Percentiles rank a stretch among this genome's conserved stretches.
These are phyloP conservation scores for Pseudocheirus occidentalis DNA, from an alignment of 2,797 vertebrate genomes.

Conservation along the genomic window DNA sequence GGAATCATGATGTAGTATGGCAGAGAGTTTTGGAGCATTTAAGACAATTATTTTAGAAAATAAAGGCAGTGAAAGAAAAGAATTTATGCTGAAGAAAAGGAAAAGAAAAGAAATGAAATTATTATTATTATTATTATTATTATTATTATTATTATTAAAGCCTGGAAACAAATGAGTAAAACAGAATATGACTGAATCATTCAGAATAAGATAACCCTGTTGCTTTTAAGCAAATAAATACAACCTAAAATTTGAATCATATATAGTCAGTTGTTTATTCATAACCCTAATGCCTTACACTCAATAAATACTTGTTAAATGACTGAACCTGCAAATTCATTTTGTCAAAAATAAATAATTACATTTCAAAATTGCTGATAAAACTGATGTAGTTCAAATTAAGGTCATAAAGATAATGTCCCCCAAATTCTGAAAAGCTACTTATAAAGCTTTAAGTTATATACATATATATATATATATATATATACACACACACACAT, in stretches of 20 bases:
- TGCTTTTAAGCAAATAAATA: not conserved
- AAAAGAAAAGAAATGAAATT: not conserved
- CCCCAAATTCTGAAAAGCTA: not conserved
- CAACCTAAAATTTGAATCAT: not conserved
- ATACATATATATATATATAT: too few species aligned
- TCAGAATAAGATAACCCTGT: not conserved
- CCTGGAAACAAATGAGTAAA: not conserved
- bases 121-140: not conserved
- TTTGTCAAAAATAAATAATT: not conserved
- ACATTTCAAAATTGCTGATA: not conserved
- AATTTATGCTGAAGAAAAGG: not conserved
- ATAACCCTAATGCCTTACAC: not conserved
- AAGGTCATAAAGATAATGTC: not conserved
- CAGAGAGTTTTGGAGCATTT: not conserved
- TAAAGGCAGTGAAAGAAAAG: not conserved
- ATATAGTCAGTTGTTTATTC: not conserved
- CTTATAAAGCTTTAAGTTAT: too few species aligned
- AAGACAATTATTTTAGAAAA: not conserved
- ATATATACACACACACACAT: too few species aligned
- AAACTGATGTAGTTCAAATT: not conserved
- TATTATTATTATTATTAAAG: not conserved
- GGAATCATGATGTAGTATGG: not conserved
- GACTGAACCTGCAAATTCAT: not conserved
- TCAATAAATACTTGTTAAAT: not conserved
- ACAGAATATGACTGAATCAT: not conserved